Percentiles rank a stretch among this genome's conserved stretches.
These are phyloP conservation scores for Takifugu rubripes DNA, from an alignment of 2,797 vertebrate genomes.

Conservation along the genomic window DNA sequence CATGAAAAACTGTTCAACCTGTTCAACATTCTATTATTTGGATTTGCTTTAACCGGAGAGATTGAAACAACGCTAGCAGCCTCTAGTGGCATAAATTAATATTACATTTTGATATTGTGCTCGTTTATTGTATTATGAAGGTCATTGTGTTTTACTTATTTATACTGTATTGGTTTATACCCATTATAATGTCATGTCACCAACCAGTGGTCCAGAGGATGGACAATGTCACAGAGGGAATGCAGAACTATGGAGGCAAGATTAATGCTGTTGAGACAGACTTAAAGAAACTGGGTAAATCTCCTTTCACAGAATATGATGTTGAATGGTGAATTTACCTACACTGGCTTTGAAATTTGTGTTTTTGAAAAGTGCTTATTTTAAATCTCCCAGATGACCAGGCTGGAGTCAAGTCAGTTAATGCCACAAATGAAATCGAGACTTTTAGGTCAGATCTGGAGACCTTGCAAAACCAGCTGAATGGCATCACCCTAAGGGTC, in stretches of 20 bases:
- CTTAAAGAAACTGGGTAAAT: conserved; percentile 91
- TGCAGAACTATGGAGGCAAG: conserved; percentile 90
- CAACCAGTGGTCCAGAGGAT: conserved; percentile 91
- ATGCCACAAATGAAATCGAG: conserved; percentile 86
- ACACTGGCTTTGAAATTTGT: not conserved
- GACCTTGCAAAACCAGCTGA: conserved; percentile 84
- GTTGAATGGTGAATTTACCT: not conserved
- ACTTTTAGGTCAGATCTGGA: conserved; percentile 88
- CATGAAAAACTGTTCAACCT: conserved; percentile 9
- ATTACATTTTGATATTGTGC: no score
- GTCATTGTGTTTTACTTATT: not conserved
- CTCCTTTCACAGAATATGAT: not conserved
- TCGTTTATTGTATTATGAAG: not conserved
- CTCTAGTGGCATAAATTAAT: conserved; percentile 60
- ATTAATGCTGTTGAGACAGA: conserved; percentile 87
- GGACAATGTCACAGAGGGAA: conserved; percentile 91
- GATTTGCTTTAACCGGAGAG: conserved; percentile 1
- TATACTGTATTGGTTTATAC: not conserved
- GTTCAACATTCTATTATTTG: conserved; percentile 13
- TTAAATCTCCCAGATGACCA: conserved; percentile 78
- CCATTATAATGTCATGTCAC: not conserved
- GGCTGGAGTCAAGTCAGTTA: conserved; percentile 85
- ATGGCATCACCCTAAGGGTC: conserved; percentile 82
- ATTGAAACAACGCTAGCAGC: conserved; percentile 31
- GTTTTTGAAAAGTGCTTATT: not conserved